Evolutionary conservation across 1,140 invertebrate species (phyloP), one percentile per base, ranked within the genome.

Genomic region (Cylas formicarius): DNA sequence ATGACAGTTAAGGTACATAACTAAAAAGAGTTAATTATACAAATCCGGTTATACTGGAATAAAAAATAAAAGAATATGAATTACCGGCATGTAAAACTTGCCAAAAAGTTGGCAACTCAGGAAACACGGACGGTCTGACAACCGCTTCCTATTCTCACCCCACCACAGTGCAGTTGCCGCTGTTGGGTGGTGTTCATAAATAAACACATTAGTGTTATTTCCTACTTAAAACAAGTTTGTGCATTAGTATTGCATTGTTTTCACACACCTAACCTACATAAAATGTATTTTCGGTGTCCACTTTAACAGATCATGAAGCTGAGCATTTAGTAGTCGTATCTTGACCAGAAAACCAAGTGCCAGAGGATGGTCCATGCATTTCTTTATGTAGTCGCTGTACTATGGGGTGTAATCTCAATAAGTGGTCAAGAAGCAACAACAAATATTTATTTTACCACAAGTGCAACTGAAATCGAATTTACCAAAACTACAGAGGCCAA

Each of bases 341-440:
- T 35, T 18, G 24, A 22, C 16, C 38, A 28, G 43, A 13, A 42
- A 42, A 33, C 29, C 43, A 23, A 45, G 13, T 45, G 37, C 26
- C 35, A 29, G 40, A 60, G 53, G 50, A 62, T 62, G 60, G 60
- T 56, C 55, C 52, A 60, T 62, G 56, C 45, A 50, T 50, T 55
- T 58, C 52, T 60, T 58, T 57, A 47, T 58, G 33, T 56, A 44
- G 48, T 54, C 36, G 36, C 48, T 42, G 48, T 51, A 40, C 23
- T 58, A 50, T 62, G 44, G 20, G 34, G 47, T 43, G 43, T 48
- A 27, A 34, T 55, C 26, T 43, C 23, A 22, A n/a, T n/a, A n/a
- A n/a, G n/a, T n/a, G 35, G 33, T 10, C 52, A 59, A 44, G 41
- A 50, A 26, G 50, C 49, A 11, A 53, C 52, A 9, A 51, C 49